These are phyloP conservation scores for Urocolius indicus DNA, from an alignment of 2,113 vertebrate species.

Conservation along the genomic window DNA sequence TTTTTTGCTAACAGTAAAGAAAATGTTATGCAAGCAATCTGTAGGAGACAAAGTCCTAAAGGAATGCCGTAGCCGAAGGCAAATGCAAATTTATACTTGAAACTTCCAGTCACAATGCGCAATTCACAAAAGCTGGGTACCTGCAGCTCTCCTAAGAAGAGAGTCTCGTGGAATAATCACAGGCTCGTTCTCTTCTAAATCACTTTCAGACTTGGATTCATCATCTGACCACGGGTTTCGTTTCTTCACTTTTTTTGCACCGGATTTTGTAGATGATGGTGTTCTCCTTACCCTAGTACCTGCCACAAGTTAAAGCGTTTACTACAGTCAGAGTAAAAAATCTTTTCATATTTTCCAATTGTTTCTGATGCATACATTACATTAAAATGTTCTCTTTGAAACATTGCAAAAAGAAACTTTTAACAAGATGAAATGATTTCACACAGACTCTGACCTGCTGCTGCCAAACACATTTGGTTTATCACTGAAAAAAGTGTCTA, in stretches of 20 bases:
- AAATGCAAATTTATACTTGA: neutral
- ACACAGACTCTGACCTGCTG: neutral
- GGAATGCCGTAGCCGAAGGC: neutral
- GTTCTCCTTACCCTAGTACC: slow-evolving; percentile 89
- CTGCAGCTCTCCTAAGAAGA: slow-evolving; percentile 91
- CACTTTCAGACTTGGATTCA: slow-evolving; percentile 93
- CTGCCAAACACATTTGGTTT: neutral
- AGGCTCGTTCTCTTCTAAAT: slow-evolving; percentile 88
- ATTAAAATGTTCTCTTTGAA: neutral
- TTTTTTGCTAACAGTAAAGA: neutral
- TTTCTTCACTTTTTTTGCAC: slow-evolving; percentile 92
- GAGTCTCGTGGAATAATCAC: slow-evolving; percentile 93
- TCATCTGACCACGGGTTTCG: slow-evolving; percentile 98
- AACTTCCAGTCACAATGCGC: neutral
- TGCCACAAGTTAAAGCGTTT: slow-evolving; percentile 66
- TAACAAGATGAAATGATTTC: neutral
- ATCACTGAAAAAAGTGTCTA: neutral
- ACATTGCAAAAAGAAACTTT: neutral
- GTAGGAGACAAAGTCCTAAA: neutral
- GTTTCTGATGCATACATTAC: neutral
- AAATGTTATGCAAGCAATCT: neutral
- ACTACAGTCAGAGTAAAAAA: neutral
- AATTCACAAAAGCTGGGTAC: slow-evolving; percentile 69
- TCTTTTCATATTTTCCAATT: neutral
- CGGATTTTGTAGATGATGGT: slow-evolving; percentile 81